Conservation (phyloP, 2,797 vertebrate genomes). For the Intellagama lesueurii region DNA sequence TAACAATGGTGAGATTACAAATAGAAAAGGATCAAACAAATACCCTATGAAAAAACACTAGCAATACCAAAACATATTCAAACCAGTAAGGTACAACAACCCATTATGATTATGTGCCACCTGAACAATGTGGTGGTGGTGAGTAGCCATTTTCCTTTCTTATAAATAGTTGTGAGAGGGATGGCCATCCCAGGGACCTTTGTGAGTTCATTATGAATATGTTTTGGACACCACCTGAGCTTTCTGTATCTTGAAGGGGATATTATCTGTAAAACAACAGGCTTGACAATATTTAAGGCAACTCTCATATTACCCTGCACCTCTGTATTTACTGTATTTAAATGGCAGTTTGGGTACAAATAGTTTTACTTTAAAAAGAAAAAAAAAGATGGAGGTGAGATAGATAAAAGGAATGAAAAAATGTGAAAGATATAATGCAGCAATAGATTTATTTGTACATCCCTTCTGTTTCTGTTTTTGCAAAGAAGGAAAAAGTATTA, state of each 20-base stretch:
- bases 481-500: neutral
- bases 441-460: neutral
- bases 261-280: neutral
- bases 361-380: neutral
- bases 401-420: neutral
- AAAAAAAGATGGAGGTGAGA: neutral
- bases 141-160: neutral
- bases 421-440: neutral
- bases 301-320: neutral
- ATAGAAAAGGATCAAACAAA: no score
- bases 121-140: neutral
- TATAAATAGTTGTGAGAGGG: neutral
- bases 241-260: neutral
- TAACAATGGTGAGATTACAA: no score
- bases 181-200: neutral
- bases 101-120: neutral
- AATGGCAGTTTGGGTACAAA: neutral
- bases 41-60: no score
- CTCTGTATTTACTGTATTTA: neutral
- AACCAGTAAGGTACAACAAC: no score
- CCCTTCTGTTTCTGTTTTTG: neutral
- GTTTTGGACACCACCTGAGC: neutral
- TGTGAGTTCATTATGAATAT: neutral
- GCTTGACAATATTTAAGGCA: neutral
- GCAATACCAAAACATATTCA: no score